These are phyloP conservation scores for Cyclopterus lumpus DNA, from an alignment of 2,797 vertebrate species.

Conservation along the genomic window DNA sequence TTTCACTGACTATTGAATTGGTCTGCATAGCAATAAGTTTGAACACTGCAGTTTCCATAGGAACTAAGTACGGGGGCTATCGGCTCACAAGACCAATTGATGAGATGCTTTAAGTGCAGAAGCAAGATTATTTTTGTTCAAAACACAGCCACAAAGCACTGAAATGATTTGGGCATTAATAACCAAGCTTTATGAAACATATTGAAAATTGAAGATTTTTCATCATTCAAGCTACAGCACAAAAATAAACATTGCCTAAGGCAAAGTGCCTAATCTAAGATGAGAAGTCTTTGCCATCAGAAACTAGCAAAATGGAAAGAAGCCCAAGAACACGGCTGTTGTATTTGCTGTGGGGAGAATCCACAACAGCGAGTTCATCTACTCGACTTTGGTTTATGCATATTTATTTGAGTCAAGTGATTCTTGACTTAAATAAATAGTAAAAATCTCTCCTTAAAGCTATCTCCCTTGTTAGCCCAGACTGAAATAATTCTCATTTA, in stretches of 20 bases:
- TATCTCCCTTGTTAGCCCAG: not conserved
- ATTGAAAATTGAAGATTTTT: slow-evolving; percentile 46
- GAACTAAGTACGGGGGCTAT: slow-evolving; percentile 71
- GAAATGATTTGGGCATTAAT: slow-evolving; percentile 34
- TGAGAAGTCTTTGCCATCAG: slow-evolving; percentile 49
- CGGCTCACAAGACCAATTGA: slow-evolving; percentile 57
- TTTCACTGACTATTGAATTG: slow-evolving; percentile 44
- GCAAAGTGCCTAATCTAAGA: slow-evolving; percentile 61
- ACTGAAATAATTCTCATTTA: not conserved
- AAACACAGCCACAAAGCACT: slow-evolving; percentile 42
- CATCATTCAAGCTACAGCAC: slow-evolving; percentile 41
- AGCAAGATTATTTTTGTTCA: slow-evolving; percentile 47
- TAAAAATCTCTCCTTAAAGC: slow-evolving; percentile 5
- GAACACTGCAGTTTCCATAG: slow-evolving; percentile 81
- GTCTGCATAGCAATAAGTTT: slow-evolving; percentile 69
- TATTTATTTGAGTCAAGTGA: slow-evolving; percentile 35
- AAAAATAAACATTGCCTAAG: slow-evolving; percentile 58
- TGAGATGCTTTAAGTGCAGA: slow-evolving; percentile 48
- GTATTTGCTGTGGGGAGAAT: slow-evolving; percentile 25
- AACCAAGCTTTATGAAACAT: slow-evolving; percentile 40
- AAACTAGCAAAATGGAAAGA: slow-evolving; percentile 46
- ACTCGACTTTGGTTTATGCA: slow-evolving; percentile 47
- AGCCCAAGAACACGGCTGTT: slow-evolving; percentile 12
- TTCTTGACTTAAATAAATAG: slow-evolving; percentile 16
- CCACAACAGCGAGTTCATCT: slow-evolving; percentile 39